Evolutionary conservation across 2,797 vertebrate species (phyloP).

Genomic region (Hydrophis major): DNA sequence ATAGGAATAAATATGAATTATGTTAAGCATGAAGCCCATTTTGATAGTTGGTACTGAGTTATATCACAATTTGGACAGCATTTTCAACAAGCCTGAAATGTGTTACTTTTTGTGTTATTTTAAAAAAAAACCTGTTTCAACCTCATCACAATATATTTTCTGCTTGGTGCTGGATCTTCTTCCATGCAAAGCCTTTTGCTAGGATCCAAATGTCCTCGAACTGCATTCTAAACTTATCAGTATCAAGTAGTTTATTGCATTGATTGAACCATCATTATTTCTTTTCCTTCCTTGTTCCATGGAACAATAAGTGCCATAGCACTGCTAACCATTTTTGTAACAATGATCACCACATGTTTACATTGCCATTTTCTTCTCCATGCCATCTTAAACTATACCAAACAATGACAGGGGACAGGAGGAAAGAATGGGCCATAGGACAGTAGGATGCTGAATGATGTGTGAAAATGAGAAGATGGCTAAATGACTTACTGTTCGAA

Average conservation of each 20-base stretch:
- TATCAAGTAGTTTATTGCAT: conserved; percentile 11
- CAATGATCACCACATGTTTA: conserved; percentile 59
- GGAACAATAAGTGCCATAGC: background rate
- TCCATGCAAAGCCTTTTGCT: background rate
- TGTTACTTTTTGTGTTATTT: background rate
- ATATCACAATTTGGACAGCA: conserved; percentile 8
- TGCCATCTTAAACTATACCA: conserved; percentile 57
- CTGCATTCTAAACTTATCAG: background rate
- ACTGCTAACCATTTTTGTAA: conserved; percentile 48
- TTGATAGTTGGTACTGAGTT: conserved; percentile 11
- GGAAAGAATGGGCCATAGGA: conserved; percentile 61
- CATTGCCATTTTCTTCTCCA: conserved; percentile 47
- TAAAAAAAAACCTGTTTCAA: background rate
- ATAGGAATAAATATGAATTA: background rate
- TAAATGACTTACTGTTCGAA: conserved; percentile 69
- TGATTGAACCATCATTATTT: conserved; percentile 31
- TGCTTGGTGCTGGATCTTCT: conserved; percentile 4
- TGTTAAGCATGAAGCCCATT: background rate
- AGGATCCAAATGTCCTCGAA: background rate
- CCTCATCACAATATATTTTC: background rate
- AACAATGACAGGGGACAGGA: conserved; percentile 50
- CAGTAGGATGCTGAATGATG: conserved; percentile 62
- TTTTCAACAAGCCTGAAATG: conserved; percentile 22
- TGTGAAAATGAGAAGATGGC: conserved; percentile 68
- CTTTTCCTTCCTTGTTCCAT: background rate